Percentiles rank a stretch among this genome's conserved stretches.
phyloP scores from a whole-genome alignment of 2,113 vertebrate genomes.

The Pelodiscus sinensis region DNA sequence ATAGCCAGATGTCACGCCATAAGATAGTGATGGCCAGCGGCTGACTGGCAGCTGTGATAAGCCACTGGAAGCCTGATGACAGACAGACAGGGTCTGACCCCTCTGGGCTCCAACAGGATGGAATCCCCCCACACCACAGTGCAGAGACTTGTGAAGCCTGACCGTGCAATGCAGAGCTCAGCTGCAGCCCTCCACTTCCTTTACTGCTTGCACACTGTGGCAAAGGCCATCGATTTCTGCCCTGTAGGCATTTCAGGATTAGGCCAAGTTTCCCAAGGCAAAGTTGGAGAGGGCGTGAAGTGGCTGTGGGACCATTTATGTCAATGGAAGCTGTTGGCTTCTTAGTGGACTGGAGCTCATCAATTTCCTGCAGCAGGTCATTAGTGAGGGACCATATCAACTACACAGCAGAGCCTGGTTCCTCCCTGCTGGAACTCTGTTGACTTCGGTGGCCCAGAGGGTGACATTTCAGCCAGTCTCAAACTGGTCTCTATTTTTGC shows the following conservation, averaged over 20 bases:
- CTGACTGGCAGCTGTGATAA: neutral
- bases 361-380: neutral
- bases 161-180: neutral
- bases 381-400: neutral
- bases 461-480: neutral
- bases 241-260: neutral
- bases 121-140: neutral
- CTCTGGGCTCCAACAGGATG: neutral
- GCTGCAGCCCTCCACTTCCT: neutral
- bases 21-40: neutral
- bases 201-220: neutral
- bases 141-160: neutral
- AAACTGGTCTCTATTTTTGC: neutral
- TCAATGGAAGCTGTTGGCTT: neutral
- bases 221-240: neutral
- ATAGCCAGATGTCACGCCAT: constrained; percentile 31
- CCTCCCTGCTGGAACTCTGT: neutral
- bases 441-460: neutral
- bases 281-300: neutral
- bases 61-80: neutral
- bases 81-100: neutral
- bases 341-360: neutral
- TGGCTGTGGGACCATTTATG: neutral
- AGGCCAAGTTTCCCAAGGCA: neutral
- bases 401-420: neutral